phyloP scores from a whole-genome alignment of 2,888 invertebrate genomes.

The Diabrotica balteata region DNA sequence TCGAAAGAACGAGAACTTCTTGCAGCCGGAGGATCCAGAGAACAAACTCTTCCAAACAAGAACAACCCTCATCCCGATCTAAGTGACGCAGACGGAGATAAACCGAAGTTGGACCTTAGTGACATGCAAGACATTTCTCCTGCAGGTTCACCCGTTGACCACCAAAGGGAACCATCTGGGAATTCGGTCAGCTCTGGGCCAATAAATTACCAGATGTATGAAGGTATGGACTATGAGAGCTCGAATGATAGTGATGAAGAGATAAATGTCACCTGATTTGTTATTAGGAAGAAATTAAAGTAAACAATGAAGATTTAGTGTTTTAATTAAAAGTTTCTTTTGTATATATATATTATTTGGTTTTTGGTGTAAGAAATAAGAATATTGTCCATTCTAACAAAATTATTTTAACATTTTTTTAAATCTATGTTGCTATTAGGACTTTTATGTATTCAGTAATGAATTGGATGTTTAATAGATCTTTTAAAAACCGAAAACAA shows the following conservation, averaged over 20 bases:
- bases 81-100: slow-evolving; percentile 87
- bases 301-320: neutral
- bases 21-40: slow-evolving; percentile 91
- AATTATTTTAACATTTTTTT: no score
- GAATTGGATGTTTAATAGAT: no score
- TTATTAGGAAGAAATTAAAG: slow-evolving; percentile 32
- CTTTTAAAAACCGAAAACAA: no score
- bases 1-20: slow-evolving; percentile 94
- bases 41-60: slow-evolving; percentile 95
- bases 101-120: slow-evolving; percentile 69
- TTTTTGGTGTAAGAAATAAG: no score
- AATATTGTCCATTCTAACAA: no score
- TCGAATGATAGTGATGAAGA: slow-evolving; percentile 77
- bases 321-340: neutral
- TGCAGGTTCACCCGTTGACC: slow-evolving; percentile 54
- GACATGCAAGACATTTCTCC: slow-evolving; percentile 68
- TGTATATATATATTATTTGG: no score
- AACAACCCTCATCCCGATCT: slow-evolving; percentile 96
- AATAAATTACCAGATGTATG: slow-evolving; percentile 55
- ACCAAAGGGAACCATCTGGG: slow-evolving; percentile 43
- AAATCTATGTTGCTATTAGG: no score
- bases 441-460: no score
- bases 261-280: slow-evolving; percentile 85
- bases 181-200: slow-evolving; percentile 35
- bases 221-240: slow-evolving; percentile 63